Conservation (phyloP, 2,888 invertebrate species). For the Yponomeuta sedellus region DNA sequence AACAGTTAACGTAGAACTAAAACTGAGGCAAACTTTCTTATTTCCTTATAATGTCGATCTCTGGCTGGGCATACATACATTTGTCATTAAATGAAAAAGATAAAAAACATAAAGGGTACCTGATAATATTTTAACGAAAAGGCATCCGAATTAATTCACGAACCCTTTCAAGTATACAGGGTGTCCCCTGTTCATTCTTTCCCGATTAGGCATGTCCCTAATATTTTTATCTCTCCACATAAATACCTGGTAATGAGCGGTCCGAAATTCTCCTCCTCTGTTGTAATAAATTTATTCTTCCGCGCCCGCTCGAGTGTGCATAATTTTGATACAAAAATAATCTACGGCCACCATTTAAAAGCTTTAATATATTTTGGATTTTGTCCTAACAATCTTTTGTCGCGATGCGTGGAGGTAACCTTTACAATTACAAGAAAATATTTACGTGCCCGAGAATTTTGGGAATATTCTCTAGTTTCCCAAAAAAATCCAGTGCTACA, state of each 20-base stretch:
- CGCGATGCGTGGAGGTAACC: neutral
- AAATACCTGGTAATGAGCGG: slow-evolving; percentile 72
- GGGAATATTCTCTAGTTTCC: too few relatives aligned
- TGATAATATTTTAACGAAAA: neutral
- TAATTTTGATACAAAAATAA: slow-evolving; percentile 75
- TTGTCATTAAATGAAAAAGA: too few relatives aligned
- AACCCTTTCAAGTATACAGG: slow-evolving; percentile 20
- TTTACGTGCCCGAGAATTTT: too few relatives aligned
- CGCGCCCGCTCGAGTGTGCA: slow-evolving; percentile 67
- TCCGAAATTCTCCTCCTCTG: slow-evolving; percentile 63
- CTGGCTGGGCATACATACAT: too few relatives aligned
- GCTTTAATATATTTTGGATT: slow-evolving; percentile 49
- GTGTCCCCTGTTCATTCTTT: slow-evolving; percentile 60
- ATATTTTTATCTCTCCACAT: slow-evolving; percentile 75
- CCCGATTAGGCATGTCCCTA: slow-evolving; percentile 72
- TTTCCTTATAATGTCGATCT: too few relatives aligned
- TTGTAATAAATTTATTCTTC: slow-evolving; percentile 68
- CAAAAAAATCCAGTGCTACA: too few relatives aligned
- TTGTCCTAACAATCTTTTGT: neutral
- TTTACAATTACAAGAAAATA: neutral
- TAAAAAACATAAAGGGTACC: too few relatives aligned
- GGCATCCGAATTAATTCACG: neutral
- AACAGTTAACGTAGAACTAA: too few relatives aligned
- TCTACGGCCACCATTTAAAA: slow-evolving; percentile 59
- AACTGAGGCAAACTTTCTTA: too few relatives aligned